phyloP scores from a whole-genome alignment of 2,113 vertebrate genomes.

The Monopterus albus region DNA sequence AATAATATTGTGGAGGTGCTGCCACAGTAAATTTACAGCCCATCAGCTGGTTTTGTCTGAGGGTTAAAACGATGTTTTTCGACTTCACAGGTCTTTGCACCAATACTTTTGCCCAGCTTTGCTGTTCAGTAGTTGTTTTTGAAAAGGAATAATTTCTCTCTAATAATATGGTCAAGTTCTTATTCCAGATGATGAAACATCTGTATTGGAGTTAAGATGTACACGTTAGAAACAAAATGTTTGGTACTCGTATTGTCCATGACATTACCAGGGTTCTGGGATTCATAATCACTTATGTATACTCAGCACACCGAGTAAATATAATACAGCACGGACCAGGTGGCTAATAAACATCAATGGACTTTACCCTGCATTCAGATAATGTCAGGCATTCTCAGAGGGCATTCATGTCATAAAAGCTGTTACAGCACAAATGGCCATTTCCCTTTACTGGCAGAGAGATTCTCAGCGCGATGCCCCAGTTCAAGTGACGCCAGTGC shows the following conservation, averaged over 20 bases:
- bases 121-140: constrained; percentile 71
- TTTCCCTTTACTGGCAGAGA: constrained; percentile 46
- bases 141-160: not conserved
- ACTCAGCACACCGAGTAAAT: not conserved
- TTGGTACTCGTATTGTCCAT: constrained; percentile 22
- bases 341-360: constrained; percentile 22
- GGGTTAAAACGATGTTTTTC: too few species aligned
- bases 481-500: constrained; percentile 60
- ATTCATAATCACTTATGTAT: not conserved
- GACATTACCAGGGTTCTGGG: not conserved
- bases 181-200: constrained; percentile 1
- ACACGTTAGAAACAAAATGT: not conserved
- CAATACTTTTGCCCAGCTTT: constrained; percentile 82
- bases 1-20: too few species aligned
- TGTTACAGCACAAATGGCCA: constrained; percentile 44
- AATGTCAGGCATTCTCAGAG: constrained; percentile 55
- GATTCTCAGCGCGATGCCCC: constrained; percentile 40
- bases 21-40: too few species aligned
- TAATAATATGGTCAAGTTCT: constrained; percentile 24
- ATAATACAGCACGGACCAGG: not conserved
- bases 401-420: constrained; percentile 27
- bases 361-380: constrained; percentile 51
- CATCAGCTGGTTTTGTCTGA: constrained; percentile 58
- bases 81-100: constrained; percentile 82
- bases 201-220: not conserved